Evolutionary conservation across 2,797 vertebrate species (phyloP).

Genomic region (Aeoliscus strigatus): DNA sequence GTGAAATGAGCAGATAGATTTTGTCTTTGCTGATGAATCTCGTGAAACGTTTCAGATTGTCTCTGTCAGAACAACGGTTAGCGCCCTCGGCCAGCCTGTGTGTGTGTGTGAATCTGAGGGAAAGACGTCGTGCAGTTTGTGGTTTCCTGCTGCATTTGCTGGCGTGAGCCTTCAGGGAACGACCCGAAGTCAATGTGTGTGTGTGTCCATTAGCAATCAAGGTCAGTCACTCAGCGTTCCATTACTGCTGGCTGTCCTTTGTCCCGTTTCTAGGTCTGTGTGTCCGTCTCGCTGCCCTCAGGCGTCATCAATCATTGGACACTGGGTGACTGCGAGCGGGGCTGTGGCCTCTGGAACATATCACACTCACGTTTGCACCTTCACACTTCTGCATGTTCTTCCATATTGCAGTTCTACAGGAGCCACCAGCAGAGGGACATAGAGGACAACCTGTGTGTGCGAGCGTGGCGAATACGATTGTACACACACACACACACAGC

Average conservation of each 20-base stretch:
- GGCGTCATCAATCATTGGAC: slow-evolving; percentile 49
- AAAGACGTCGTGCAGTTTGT: too few relatives aligned
- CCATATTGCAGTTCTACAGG: too few relatives aligned
- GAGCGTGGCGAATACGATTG: slow-evolving; percentile 49
- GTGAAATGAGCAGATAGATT: too few relatives aligned
- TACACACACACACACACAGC: slow-evolving; percentile 22
- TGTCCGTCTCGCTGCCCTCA: slow-evolving; percentile 17
- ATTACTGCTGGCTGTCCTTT: too few relatives aligned
- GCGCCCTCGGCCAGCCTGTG: too few relatives aligned
- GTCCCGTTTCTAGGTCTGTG: slow-evolving; percentile 38
- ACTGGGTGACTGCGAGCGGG: slow-evolving; percentile 18
- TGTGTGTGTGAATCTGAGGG: too few relatives aligned
- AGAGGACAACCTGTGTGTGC: slow-evolving; percentile 24
- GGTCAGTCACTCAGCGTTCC: slow-evolving; percentile 59
- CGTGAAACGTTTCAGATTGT: too few relatives aligned
- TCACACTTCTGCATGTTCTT: too few relatives aligned
- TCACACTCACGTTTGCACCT: too few relatives aligned
- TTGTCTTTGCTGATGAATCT: too few relatives aligned
- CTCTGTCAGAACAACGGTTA: too few relatives aligned
- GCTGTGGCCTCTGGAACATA: background rate
- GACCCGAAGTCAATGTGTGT: slow-evolving; percentile 11
- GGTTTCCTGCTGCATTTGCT: too few relatives aligned
- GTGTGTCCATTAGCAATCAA: slow-evolving; percentile 58
- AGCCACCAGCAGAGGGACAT: slow-evolving; percentile 46
- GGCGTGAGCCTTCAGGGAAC: slow-evolving; percentile 3